These are phyloP conservation scores for Prosapia bicincta DNA, from an alignment of 2,888 invertebrate genomes.

Conservation along the genomic window DNA sequence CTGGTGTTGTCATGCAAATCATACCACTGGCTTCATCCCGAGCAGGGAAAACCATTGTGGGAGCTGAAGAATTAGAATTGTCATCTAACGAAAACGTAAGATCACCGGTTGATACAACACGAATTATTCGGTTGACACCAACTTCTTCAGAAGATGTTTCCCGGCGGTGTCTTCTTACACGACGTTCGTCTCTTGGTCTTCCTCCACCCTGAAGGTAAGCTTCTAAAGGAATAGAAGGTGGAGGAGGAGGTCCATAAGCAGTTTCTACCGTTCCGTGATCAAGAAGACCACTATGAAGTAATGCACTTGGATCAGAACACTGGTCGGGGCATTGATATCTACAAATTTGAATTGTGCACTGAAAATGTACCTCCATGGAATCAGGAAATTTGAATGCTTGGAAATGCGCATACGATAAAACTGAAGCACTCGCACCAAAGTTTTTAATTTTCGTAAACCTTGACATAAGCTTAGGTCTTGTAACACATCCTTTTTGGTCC, in stretches of 20 bases:
- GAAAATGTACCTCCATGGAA: constrained; percentile 96
- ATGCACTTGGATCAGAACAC: constrained; percentile 63
- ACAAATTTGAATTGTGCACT: constrained; percentile 93
- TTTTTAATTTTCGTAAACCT: constrained; percentile 95
- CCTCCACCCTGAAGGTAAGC: constrained; percentile 62
- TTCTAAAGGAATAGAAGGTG: constrained; percentile 65
- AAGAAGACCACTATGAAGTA: constrained; percentile 47
- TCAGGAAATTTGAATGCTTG: constrained; percentile 97
- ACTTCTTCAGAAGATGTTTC: constrained; percentile 64
- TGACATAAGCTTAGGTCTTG: constrained; percentile 87
- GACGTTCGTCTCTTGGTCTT: constrained; percentile 78
- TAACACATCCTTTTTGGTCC: constrained; percentile 91
- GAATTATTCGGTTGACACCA: constrained; percentile 77
- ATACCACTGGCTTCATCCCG: constrained; percentile 53
- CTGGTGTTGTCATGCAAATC: constrained; percentile 94
- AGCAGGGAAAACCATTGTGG: constrained; percentile 69
- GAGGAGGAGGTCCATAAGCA: constrained; percentile 60
- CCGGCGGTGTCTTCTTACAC: constrained; percentile 76
- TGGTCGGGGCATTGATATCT: constrained; percentile 91
- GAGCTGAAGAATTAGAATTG: constrained; percentile 56
- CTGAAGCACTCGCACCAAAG: constrained; percentile 91
- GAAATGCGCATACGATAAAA: constrained; percentile 93
- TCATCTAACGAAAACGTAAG: constrained; percentile 75
- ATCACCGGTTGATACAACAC: constrained; percentile 89
- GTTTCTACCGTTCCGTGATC: constrained; percentile 51